These are phyloP conservation scores for Abrostola triplasia DNA, from an alignment of 2,888 invertebrate species.

Conservation along the genomic window DNA sequence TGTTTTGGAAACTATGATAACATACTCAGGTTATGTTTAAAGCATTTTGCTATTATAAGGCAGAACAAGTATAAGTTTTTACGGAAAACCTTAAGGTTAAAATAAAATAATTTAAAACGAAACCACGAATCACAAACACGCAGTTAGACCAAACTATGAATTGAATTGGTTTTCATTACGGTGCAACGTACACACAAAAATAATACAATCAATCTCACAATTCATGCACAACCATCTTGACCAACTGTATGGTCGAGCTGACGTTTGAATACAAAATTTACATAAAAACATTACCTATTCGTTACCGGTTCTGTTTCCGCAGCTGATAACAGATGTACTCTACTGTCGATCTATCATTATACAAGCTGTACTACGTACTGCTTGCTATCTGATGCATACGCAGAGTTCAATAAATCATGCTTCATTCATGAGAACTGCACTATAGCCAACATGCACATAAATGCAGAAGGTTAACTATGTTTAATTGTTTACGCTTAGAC, in stretches of 20 bases:
- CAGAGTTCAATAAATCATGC: not conserved
- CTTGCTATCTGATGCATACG: not conserved
- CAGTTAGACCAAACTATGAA: too few relatives aligned
- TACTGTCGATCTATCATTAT: not conserved
- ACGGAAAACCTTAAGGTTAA: too few relatives aligned
- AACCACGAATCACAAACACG: too few relatives aligned
- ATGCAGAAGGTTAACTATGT: not conserved
- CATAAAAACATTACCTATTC: not conserved
- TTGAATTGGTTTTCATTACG: not conserved
- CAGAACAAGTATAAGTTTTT: too few relatives aligned
- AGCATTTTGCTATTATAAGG: too few relatives aligned
- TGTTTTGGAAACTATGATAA: too few relatives aligned
- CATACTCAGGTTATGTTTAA: too few relatives aligned
- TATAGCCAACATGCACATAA: not conserved
- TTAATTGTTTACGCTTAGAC: not conserved
- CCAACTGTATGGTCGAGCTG: too few relatives aligned
- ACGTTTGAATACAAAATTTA: not conserved
- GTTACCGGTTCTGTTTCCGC: not conserved
- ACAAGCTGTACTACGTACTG: not conserved
- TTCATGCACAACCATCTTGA: not conserved
- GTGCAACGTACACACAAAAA: not conserved
- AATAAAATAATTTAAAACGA: too few relatives aligned
- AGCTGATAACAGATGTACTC: not conserved
- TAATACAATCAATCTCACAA: not conserved
- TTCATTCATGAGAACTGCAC: conserved; percentile 2